These are phyloP conservation scores for Chalcis sispes DNA, from an alignment of 2,888 invertebrate species.

Conservation along the genomic window DNA sequence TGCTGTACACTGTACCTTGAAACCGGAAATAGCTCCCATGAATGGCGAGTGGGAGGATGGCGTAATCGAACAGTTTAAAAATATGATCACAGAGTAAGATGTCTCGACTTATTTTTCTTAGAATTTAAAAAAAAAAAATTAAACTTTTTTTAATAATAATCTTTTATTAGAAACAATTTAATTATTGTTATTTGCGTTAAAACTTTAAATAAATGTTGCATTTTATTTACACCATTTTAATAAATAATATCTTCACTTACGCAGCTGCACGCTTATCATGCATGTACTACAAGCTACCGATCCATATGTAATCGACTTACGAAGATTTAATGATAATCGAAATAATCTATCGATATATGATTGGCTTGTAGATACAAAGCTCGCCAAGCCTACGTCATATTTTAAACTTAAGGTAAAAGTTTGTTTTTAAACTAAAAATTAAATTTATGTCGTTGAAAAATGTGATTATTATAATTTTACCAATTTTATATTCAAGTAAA, in stretches of 20 bases:
- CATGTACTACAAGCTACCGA: not conserved
- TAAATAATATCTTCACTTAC: slow-evolving; percentile 12
- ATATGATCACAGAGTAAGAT: slow-evolving; percentile 25
- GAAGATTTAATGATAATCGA: not conserved
- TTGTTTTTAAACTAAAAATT: too few species aligned
- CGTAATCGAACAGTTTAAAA: not conserved
- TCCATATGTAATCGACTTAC: slow-evolving; percentile 16
- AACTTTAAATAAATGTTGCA: too few species aligned
- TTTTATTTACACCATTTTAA: too few species aligned
- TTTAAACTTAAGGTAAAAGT: slow-evolving; percentile 50
- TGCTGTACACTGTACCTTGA: slow-evolving; percentile 80
- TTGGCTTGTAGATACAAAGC: slow-evolving; percentile 38
- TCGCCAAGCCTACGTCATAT: slow-evolving; percentile 30
- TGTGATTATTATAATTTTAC: not conserved
- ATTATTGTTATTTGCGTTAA: too few species aligned
- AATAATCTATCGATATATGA: slow-evolving; percentile 17
- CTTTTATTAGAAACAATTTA: too few species aligned
- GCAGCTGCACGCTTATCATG: slow-evolving; percentile 23
- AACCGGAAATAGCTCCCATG: slow-evolving; percentile 75
- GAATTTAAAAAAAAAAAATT: too few species aligned
- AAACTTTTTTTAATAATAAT: too few species aligned
- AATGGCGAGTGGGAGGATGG: slow-evolving; percentile 29
- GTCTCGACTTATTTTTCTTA: too few species aligned
- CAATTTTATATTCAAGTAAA: not conserved
- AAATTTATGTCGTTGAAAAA: too few species aligned